Evolutionary conservation across 2,888 invertebrate genomes (phyloP), one percentile per base, ranked within the genome.

Genomic region (Troides aeacus): DNA sequence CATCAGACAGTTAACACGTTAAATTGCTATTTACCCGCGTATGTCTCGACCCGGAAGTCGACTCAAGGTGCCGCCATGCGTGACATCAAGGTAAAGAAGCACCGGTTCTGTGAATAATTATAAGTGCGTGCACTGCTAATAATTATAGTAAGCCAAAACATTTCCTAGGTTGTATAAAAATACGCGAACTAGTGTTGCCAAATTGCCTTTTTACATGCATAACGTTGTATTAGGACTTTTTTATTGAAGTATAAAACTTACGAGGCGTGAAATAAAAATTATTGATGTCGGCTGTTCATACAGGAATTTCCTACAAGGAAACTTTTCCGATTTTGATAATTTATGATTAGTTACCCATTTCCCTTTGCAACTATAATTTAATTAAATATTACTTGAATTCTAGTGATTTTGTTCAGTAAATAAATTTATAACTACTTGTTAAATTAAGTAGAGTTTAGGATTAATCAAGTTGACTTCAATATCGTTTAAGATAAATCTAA

Each of bases 51-150:
- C 70, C 78, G 79, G 79, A 79, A 79, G 73, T 69, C 50, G 7
- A 21, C 74, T 75, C 75, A 75, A 74, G 75, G 74, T 77, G 46
- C 75, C 66, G 59, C 72, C 53, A 64, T 79, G 79, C 79, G 72
- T 77, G 77, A 79, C 76, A 74, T 72, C 70, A 70, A 71, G 71
- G 66, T 66, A 64, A 71, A 68, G 70, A 68, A 30, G 67, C 64
- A 39, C 64, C 57, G 39, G 61, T 50, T 57, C n/a, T 59, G 56
- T 57, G 62, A 60, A 50, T 59, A 62, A 70, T 66, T 59, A 57
- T 72, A 60, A 66, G 57, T 70, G 36, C 39, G 68, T 60, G 64
- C 21, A 58, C 62, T 62, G 61, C 10, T 70, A 66, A 66, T 69
- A 57, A 66, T 66, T 59, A 62, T 36, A 46, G 53, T 64, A 59